These are phyloP conservation scores for Cardinalis cardinalis DNA, from an alignment of 2,113 vertebrate species.

Conservation along the genomic window DNA sequence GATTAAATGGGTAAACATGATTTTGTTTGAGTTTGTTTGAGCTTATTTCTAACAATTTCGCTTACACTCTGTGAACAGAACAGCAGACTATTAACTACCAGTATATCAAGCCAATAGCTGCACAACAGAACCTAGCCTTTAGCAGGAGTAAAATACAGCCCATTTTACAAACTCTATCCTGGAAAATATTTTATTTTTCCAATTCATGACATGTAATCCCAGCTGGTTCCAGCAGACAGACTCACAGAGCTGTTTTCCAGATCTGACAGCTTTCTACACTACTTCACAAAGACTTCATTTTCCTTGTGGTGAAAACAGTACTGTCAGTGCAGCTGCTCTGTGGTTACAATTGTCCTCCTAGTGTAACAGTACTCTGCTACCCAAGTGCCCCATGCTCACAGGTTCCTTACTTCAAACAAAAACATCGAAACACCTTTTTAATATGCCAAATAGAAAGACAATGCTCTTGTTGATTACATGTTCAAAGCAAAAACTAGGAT, in stretches of 20 bases:
- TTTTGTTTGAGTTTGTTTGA: background rate
- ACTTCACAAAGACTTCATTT: conserved; percentile 59
- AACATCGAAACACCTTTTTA: background rate
- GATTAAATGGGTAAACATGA: background rate
- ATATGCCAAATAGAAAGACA: background rate
- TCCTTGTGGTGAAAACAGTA: conserved; percentile 39
- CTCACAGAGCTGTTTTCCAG: conserved; percentile 13
- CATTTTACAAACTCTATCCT: background rate
- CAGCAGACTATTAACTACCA: background rate
- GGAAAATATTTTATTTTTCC: conserved; percentile 13
- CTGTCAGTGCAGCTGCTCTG: conserved; percentile 44
- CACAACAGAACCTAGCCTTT: background rate
- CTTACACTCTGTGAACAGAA: background rate
- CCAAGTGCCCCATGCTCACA: background rate
- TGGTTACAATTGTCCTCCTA: conserved; percentile 28
- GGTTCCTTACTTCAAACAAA: background rate
- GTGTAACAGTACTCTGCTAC: background rate
- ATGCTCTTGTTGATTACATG: background rate
- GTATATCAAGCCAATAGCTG: background rate
- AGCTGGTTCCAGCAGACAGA: conserved; percentile 24
- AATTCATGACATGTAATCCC: background rate
- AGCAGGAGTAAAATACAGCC: background rate
- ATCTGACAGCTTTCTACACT: conserved; percentile 30
- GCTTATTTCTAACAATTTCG: background rate
- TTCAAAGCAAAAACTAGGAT: background rate